phyloP scores from a whole-genome alignment of 1,140 invertebrate genomes.

The Amphibalanus amphitrite region DNA sequence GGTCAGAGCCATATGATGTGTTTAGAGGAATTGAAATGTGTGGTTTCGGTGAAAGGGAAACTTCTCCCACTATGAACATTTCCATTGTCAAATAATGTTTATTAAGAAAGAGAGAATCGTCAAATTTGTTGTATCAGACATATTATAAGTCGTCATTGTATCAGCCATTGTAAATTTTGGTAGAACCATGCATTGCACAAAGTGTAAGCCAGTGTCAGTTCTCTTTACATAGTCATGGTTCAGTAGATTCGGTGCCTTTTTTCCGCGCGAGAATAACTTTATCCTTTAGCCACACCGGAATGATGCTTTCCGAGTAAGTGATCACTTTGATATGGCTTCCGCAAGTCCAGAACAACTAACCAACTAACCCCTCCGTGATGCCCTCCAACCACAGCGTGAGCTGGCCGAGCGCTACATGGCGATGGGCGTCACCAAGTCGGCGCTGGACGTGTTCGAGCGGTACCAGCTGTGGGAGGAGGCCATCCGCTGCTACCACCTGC shows the following conservation, averaged over 20 bases:
- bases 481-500: constrained; percentile 67
- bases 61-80: no score
- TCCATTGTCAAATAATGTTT: no score
- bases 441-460: constrained; percentile 62
- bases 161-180: no score
- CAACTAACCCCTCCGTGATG: constrained; percentile 1
- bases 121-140: no score
- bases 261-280: neutral
- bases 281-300: no score
- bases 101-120: no score
- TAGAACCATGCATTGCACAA: no score
- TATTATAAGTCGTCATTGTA: no score
- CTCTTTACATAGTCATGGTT: neutral
- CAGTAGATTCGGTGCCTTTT: neutral
- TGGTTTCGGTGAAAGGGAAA: no score
- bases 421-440: constrained; percentile 63
- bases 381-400: constrained; percentile 31
- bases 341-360: neutral
- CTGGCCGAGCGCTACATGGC: constrained; percentile 59
- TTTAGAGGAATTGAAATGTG: no score
- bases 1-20: no score
- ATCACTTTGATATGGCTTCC: neutral
- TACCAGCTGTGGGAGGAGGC: constrained; percentile 84
- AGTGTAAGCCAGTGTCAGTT: no score
- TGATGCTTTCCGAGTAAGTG: neutral